Conservation (phyloP, 2,113 vertebrate species). For the Phainopepla nitens region DNA sequence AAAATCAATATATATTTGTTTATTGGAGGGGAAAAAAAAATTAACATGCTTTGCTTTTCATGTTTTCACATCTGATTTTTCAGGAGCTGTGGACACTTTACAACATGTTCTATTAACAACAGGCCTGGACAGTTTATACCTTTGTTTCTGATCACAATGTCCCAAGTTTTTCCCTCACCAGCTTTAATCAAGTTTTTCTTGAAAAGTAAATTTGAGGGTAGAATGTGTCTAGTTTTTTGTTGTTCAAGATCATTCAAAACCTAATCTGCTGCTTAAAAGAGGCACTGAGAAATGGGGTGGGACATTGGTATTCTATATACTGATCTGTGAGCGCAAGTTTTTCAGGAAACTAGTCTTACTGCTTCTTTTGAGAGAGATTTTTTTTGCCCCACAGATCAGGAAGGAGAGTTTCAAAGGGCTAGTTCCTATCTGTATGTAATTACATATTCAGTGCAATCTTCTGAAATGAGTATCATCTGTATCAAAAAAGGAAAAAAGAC, state of each 20-base stretch:
- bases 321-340: neutral
- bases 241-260: neutral
- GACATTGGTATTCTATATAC: neutral
- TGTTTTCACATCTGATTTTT: neutral
- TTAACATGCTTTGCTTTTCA: neutral
- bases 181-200: neutral
- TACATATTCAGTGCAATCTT: neutral
- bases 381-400: neutral
- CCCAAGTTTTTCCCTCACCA: neutral
- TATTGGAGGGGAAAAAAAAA: neutral
- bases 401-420: slow-evolving; percentile 1
- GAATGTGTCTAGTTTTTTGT: neutral
- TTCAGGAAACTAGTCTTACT: neutral
- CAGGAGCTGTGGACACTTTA: neutral
- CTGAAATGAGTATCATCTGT: neutral
- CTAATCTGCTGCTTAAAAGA: neutral
- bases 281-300: neutral
- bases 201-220: neutral
- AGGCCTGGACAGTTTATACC: neutral
- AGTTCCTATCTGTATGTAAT: slow-evolving; percentile 1
- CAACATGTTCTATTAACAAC: neutral
- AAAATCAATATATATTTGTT: neutral
- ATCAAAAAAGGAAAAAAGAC: neutral
- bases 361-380: neutral
- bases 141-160: neutral